Conservation (phyloP, 2,888 invertebrate genomes). For the Aspidapion aeneum region DNA sequence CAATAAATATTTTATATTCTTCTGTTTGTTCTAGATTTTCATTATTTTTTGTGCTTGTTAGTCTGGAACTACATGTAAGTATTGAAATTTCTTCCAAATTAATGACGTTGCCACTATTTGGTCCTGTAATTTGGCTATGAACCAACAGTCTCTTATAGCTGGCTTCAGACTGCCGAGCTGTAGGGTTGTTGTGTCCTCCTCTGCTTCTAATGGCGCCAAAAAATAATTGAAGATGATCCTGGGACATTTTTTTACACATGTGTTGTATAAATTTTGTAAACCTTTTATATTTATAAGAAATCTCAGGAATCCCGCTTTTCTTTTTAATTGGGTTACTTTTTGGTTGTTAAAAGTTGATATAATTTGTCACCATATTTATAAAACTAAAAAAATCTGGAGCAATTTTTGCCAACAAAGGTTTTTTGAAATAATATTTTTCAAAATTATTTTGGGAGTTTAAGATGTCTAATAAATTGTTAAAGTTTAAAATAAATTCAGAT, state of each 20-base stretch:
- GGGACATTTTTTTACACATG: constrained; percentile 10
- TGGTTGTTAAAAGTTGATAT: not conserved
- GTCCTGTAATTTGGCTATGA: constrained; percentile 15
- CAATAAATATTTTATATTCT: not conserved
- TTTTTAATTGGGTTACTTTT: not conserved
- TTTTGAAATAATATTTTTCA: not conserved
- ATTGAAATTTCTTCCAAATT: not conserved
- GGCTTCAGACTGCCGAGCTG: too few species aligned
- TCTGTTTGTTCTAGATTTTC: not conserved
- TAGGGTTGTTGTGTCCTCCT: constrained; percentile 26
- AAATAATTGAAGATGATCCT: constrained; percentile 27
- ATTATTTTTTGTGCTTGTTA: not conserved
- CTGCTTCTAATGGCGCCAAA: constrained; percentile 22
- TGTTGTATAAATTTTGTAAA: not conserved
- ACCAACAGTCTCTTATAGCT: constrained; percentile 21
- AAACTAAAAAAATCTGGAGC: not conserved
- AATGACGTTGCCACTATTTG: constrained; percentile 15
- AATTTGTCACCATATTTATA: not conserved
- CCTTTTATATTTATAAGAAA: not conserved
- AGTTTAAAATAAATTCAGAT: not conserved
- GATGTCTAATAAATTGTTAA: not conserved
- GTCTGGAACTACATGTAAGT: not conserved
- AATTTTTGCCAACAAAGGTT: not conserved
- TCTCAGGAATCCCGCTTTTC: constrained; percentile 1
- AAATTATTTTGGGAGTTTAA: not conserved